Conservation (phyloP, 2,888 invertebrate genomes). For the Lepidochitona cinerea region DNA sequence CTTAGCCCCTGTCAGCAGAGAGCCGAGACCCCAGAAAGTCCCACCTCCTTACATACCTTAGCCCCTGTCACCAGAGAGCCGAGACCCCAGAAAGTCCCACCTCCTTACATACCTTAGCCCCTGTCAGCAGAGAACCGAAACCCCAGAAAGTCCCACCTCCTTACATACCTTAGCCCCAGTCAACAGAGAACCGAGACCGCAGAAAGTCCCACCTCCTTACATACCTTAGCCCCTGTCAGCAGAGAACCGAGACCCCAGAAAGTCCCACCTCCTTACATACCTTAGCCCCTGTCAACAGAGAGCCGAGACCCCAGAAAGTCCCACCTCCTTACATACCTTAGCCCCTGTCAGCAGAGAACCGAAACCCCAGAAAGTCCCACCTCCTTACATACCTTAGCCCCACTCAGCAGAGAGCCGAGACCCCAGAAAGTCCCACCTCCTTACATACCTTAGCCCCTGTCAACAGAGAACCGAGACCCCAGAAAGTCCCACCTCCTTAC, state of each 20-base stretch:
- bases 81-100: constrained; percentile 81
- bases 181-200: constrained; percentile 79
- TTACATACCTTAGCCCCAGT: constrained; percentile 68
- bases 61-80: constrained; percentile 77
- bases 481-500: constrained; percentile 79
- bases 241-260: constrained; percentile 81
- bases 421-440: constrained; percentile 83
- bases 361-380: constrained; percentile 81
- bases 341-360: constrained; percentile 77
- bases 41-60: constrained; percentile 74
- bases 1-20: constrained; percentile 74
- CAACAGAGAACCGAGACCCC: constrained; percentile 79
- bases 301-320: constrained; percentile 81
- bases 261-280: constrained; percentile 76
- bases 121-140: constrained; percentile 78
- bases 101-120: constrained; percentile 70
- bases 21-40: constrained; percentile 81
- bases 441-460: constrained; percentile 68
- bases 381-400: constrained; percentile 70
- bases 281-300: constrained; percentile 74
- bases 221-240: constrained; percentile 72
- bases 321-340: constrained; percentile 74
- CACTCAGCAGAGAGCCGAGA: constrained; percentile 78
- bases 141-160: constrained; percentile 83
- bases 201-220: constrained; percentile 79